These are phyloP conservation scores for Callaeas wilsoni DNA, from an alignment of 2,113 vertebrate species.

Conservation along the genomic window DNA sequence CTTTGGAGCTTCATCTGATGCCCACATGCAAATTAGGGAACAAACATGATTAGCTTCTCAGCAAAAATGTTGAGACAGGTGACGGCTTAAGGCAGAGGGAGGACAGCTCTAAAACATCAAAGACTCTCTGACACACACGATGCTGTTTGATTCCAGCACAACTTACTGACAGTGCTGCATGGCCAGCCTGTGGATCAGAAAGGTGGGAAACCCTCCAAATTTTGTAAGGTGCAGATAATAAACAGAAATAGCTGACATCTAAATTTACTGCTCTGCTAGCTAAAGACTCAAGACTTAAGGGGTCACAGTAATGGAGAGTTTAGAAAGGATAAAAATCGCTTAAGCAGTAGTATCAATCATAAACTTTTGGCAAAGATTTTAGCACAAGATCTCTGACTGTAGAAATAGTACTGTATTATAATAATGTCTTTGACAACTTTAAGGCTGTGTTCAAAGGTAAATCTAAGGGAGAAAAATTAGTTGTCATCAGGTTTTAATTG, in stretches of 20 bases:
- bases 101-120: background rate
- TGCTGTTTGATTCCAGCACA: background rate
- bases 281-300: conserved; percentile 20
- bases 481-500: background rate
- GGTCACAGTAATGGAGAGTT: background rate
- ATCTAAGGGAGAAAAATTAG: background rate
- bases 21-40: background rate
- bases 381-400: background rate
- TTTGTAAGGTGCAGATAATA: background rate
- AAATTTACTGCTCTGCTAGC: background rate
- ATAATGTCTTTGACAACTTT: background rate
- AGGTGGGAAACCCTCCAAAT: background rate
- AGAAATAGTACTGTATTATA: conserved; percentile 19
- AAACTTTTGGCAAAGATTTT: conserved; percentile 30
- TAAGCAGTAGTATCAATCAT: background rate
- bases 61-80: background rate
- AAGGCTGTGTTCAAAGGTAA: conserved; percentile 11
- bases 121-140: background rate
- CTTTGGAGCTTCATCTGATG: background rate
- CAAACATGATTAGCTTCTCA: background rate
- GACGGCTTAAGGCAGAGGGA: background rate
- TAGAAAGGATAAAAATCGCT: background rate
- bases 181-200: background rate
- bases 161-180: background rate
- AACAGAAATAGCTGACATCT: background rate